Percentiles rank a stretch among this genome's conserved stretches.
Evolutionary conservation across 2,888 invertebrate genomes (phyloP).

Genomic region (Xanthorhoe spadicearia): DNA sequence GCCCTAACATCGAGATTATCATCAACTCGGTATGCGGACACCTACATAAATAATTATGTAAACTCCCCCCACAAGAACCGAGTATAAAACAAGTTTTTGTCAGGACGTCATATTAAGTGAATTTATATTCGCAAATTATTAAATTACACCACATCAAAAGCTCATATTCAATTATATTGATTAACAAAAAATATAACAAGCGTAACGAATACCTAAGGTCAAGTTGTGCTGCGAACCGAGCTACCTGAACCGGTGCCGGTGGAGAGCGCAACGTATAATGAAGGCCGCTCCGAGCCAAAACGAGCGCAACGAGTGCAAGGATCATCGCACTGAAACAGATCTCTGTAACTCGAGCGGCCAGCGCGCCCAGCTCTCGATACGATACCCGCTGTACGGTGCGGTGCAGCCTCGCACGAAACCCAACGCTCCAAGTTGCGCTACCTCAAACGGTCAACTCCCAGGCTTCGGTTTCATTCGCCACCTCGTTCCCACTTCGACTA

Average conservation of each 20-base stretch:
- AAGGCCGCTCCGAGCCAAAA: conserved; percentile 78
- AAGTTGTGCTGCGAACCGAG: conserved; percentile 73
- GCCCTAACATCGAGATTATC: conserved; percentile 67
- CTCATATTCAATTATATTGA: conserved; percentile 72
- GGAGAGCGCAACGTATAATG: conserved; percentile 68
- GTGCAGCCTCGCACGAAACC: conserved; percentile 15
- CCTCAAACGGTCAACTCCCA: conserved; percentile 14
- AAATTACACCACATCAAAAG: conserved; percentile 78
- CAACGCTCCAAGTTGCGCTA: conserved; percentile 26
- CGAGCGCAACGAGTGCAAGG: conserved; percentile 73
- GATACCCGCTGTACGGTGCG: conserved; percentile 5
- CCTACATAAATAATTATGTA: conserved; percentile 43
- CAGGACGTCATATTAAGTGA: conserved; percentile 61
- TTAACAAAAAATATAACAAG: conserved; percentile 75
- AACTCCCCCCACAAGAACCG: conserved; percentile 51
- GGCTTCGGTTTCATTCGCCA: conserved; percentile 63
- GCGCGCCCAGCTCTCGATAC: conserved; percentile 43
- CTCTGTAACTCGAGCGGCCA: conserved; percentile 61
- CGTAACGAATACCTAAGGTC: conserved; percentile 82
- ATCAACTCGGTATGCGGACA: conserved; percentile 54
- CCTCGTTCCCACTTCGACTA: conserved; percentile 61
- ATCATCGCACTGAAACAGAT: conserved; percentile 78
- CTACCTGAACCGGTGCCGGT: conserved; percentile 79
- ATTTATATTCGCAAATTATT: conserved; percentile 75
- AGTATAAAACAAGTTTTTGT: conserved; percentile 69